These are phyloP conservation scores for Catostomus latipinnis DNA, from an alignment of 2,797 vertebrate species.

Conservation along the genomic window DNA sequence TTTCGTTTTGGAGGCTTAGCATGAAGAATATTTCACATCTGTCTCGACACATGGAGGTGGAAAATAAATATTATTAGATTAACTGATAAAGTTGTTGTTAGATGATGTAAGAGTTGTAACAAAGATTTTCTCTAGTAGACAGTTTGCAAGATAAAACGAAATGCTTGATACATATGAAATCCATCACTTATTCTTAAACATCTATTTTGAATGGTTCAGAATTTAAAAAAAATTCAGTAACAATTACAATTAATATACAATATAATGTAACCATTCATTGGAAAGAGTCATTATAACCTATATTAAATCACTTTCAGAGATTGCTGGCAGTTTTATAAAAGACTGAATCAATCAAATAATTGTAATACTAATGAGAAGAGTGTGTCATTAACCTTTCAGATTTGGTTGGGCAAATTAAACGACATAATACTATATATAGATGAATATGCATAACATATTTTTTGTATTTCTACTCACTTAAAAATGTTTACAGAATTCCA, in stretches of 20 bases:
- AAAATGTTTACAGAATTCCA: conserved; percentile 1
- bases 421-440: neutral
- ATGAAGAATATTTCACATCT: too few species aligned
- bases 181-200: neutral
- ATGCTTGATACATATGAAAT: neutral
- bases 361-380: neutral
- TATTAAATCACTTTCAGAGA: conserved; percentile 28
- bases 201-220: neutral
- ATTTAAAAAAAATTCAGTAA: neutral
- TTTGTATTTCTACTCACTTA: neutral
- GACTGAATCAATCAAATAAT: conserved; percentile 12
- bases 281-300: conserved; percentile 9
- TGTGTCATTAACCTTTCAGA: conserved; percentile 11
- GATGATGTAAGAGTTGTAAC: too few species aligned
- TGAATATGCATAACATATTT: neutral
- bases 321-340: conserved; percentile 6
- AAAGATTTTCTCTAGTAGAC: too few species aligned
- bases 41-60: too few species aligned
- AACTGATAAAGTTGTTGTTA: too few species aligned
- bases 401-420: neutral
- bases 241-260: conserved; percentile 3
- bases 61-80: too few species aligned
- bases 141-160: too few species aligned
- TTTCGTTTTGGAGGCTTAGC: too few species aligned
- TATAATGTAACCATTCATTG: neutral